phyloP scores from a whole-genome alignment of 1,140 invertebrate genomes.

The Brachystomella parvula region DNA sequence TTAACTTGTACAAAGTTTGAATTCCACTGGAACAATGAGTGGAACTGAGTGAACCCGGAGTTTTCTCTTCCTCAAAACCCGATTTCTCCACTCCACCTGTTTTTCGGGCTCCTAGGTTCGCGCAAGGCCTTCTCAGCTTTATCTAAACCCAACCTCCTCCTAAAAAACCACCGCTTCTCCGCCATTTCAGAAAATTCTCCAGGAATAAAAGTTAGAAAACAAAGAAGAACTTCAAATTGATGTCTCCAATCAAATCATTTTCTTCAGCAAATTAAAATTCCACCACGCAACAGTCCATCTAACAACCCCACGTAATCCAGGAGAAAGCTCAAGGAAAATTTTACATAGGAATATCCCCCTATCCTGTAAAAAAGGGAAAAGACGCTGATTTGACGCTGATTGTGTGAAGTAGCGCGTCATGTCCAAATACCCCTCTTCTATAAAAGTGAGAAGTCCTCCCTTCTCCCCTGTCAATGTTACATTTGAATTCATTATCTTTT shows the following conservation, averaged over 20 bases:
- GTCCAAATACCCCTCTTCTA: neutral
- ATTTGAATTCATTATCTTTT: neutral
- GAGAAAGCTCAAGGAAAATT: neutral
- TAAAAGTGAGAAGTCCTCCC: neutral
- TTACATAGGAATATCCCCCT: neutral
- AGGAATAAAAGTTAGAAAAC: neutral
- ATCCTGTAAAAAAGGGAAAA: neutral
- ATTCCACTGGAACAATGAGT: neutral
- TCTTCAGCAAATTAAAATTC: neutral
- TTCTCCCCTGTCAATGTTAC: neutral
- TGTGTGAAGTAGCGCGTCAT: neutral
- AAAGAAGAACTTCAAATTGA: neutral
- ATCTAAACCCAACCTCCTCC: conserved; percentile 2
- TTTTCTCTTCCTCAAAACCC: neutral
- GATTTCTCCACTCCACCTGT: neutral
- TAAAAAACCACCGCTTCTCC: neutral
- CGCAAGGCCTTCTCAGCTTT: neutral
- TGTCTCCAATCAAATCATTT: neutral
- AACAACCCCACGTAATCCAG: no score
- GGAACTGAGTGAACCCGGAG: neutral
- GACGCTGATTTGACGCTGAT: neutral
- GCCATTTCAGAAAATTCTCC: neutral
- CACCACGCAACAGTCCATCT: neutral
- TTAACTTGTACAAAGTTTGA: neutral
- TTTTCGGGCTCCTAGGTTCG: neutral